These are phyloP conservation scores for Magallana ariakensis DNA, from an alignment of 1,140 invertebrate genomes.

Conservation along the genomic window DNA sequence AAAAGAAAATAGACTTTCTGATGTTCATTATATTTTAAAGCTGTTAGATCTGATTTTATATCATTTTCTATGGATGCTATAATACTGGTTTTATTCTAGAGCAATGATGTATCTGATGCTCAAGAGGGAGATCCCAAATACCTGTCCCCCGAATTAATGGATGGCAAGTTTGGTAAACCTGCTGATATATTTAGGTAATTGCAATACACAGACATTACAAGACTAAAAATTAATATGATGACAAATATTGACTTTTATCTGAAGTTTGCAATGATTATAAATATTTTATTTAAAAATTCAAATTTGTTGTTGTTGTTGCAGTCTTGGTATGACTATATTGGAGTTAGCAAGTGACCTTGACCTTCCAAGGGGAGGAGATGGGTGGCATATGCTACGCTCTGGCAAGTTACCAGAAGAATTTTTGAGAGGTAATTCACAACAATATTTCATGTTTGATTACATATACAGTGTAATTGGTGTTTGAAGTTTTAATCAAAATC, in stretches of 20 bases:
- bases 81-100: conserved; percentile 70
- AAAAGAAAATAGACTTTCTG: no score
- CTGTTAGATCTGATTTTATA: neutral
- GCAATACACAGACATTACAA: neutral
- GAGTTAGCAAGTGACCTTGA: conserved; percentile 87
- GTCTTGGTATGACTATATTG: conserved; percentile 87
- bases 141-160: conserved; percentile 86
- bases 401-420: conserved; percentile 81
- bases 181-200: conserved; percentile 81
- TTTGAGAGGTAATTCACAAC: conserved; percentile 70
- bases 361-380: conserved; percentile 84
- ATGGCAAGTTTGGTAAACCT: conserved; percentile 83
- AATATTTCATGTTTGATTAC: no score
- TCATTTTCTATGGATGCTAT: conserved; percentile 8
- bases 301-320: conserved; percentile 79
- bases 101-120: conserved; percentile 79
- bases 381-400: conserved; percentile 86
- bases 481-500: no score
- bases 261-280: no score
- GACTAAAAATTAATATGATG: no score
- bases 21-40: no score
- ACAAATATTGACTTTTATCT: no score
- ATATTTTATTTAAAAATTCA: neutral
- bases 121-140: conserved; percentile 90
- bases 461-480: no score